Base-by-base conservation (phyloP, 2,113 vertebrate species). In the Proteles cristata region DNA sequence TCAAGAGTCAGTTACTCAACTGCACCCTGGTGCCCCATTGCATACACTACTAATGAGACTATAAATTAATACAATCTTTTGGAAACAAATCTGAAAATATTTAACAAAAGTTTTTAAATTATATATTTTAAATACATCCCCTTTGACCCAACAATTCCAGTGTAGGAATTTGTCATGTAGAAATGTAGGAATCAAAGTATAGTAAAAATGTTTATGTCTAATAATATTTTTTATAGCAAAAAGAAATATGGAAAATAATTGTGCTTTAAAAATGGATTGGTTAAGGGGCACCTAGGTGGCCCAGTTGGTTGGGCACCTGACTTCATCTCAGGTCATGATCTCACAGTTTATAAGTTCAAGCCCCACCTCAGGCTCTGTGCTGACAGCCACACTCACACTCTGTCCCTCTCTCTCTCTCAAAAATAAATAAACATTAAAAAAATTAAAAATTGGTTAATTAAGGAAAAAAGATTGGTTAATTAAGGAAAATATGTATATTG, bases 401-500 rank as follows among this genome's bases (percentile, higher is more conserved):
- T 55, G 53, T 17, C 4, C 53, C 53, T 55, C 16, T 55, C 16
- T 55, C 4, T 55, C 53, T 55, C 53, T 55, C 53, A 17, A 55
- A 55, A 55, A 55, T 17, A 55, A 55, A 55, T 17, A 55, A 50
- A 50, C 10, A 50, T 50, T 55, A 12, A 55, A 55, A 55, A 50
- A 50, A 12, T 50, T 50, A 50, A 50, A 14, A 55, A 55, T 2
- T 55, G 53, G 53, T 74, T 86, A 85, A 61, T 81, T 65, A 79
- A 83, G 74, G 65, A 33, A 86, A 96, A 89, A 39, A 39, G 16
- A 55, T 55, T 55, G 16, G 53, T 74, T 86, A 85, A 61, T 81
- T 65, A 79, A 83, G 74, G 65, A 33, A 86, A 96, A 89, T 84
- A 74, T 28, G 66, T 66, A 80, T 53, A 89, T 58, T 80, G 71